phyloP scores from a whole-genome alignment of 2,888 invertebrate species.

The Atherix ibis region DNA sequence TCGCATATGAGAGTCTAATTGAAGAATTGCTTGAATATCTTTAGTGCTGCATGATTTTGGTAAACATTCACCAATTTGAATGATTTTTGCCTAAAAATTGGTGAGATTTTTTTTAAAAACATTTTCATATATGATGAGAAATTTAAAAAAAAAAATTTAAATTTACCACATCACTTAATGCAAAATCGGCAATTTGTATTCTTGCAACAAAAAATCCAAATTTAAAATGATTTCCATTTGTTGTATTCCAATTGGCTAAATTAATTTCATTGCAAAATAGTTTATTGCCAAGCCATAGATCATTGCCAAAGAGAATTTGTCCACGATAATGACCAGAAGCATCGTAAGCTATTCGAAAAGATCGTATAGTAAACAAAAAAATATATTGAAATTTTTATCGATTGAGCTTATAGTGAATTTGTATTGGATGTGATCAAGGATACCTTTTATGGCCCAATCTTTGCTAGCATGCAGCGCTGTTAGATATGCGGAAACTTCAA shows the following conservation, averaged over 20 bases:
- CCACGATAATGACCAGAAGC: conserved; percentile 66
- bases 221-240: conserved; percentile 23
- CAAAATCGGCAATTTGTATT: too few species aligned
- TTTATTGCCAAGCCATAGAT: conserved; percentile 66
- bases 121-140: not conserved
- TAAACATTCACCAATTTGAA: conserved; percentile 60
- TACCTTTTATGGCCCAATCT: conserved; percentile 64
- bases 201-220: conserved; percentile 26
- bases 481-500: conserved; percentile 41
- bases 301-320: conserved; percentile 62
- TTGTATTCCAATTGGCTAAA: conserved; percentile 15
- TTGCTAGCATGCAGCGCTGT: conserved; percentile 41
- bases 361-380: conserved; percentile 1
- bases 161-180: too few species aligned
- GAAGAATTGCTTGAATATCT: conserved; percentile 36
- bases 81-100: conserved; percentile 39
- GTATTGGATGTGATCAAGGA: too few species aligned
- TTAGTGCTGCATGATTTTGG: conserved; percentile 47
- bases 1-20: conserved; percentile 25
- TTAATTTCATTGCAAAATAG: conserved; percentile 47
- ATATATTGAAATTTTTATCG: conserved; percentile 4
- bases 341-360: conserved; percentile 45
- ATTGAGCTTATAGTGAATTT: conserved; percentile 1
- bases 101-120: conserved; percentile 3
- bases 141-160: too few species aligned